These are phyloP conservation scores for Parascotia fuliginaria DNA, from an alignment of 2,888 invertebrate genomes.

Conservation along the genomic window DNA sequence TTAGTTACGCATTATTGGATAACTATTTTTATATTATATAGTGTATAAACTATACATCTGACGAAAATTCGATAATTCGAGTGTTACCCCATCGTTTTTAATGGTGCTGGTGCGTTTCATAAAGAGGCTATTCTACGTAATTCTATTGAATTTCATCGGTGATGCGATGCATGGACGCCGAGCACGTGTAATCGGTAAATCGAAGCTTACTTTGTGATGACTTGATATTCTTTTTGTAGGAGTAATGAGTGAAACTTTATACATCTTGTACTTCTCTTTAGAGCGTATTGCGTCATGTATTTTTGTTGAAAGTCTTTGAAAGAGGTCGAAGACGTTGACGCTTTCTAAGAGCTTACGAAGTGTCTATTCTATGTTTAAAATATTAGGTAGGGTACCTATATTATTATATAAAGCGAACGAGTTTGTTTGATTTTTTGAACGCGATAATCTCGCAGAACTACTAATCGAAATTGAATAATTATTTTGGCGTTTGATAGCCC, in stretches of 20 bases:
- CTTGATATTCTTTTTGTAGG: constrained; percentile 33
- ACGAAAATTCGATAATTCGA: constrained; percentile 16
- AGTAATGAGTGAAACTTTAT: constrained; percentile 22
- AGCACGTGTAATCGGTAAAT: constrained; percentile 49
- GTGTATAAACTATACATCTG: constrained; percentile 20
- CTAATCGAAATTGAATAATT: too few relatives aligned
- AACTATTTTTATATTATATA: neutral
- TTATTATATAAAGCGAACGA: too few relatives aligned
- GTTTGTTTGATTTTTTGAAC: too few relatives aligned
- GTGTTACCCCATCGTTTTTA: constrained; percentile 15
- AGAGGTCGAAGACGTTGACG: neutral
- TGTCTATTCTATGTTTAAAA: neutral
- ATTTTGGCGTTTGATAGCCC: too few relatives aligned
- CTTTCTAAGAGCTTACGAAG: neutral
- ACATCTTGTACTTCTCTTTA: neutral
- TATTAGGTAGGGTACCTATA: too few relatives aligned
- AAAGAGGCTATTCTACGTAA: constrained; percentile 40
- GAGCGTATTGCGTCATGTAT: neutral
- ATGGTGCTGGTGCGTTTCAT: constrained; percentile 24
- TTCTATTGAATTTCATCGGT: constrained; percentile 40
- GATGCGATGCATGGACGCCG: constrained; percentile 35
- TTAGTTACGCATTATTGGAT: too few relatives aligned
- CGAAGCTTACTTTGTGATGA: constrained; percentile 43
- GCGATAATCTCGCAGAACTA: too few relatives aligned
- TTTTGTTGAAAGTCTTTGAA: neutral